Percentiles rank a stretch among this genome's conserved stretches.
phyloP scores from a whole-genome alignment of 1,140 invertebrate genomes.

The Stegodyphus dumicola region DNA sequence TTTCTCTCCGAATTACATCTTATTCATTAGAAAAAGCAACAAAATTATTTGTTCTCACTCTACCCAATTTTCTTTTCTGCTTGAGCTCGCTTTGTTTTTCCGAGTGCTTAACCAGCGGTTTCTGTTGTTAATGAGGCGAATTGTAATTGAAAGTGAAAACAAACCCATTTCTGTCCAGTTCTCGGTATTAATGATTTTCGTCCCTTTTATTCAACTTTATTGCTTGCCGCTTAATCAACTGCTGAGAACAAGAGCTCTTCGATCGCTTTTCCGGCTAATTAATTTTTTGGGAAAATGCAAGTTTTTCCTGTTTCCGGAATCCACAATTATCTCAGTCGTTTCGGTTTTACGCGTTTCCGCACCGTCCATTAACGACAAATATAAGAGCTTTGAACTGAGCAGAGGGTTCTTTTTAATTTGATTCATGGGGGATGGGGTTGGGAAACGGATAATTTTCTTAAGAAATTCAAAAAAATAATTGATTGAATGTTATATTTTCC shows the following conservation, averaged over 20 bases:
- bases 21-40: no score
- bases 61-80: not conserved
- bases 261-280: conserved; percentile 49
- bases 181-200: conserved; percentile 26
- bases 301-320: conserved; percentile 11
- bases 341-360: no score
- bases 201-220: not conserved
- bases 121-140: conserved; percentile 38
- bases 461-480: no score
- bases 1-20: no score
- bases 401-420: no score
- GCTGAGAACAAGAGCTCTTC: conserved; percentile 5
- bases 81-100: conserved; percentile 26
- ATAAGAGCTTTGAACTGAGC: no score
- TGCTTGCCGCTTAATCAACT: not conserved
- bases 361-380: no score
- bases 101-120: conserved; percentile 47
- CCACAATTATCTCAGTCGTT: no score
- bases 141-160: conserved; percentile 53
- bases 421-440: no score
- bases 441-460: no score
- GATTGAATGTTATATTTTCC: no score
- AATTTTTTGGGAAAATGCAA: conserved; percentile 42
- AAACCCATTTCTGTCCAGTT: conserved; percentile 22
- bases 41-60: no score